Evolutionary conservation across 2,797 vertebrate species (phyloP), one percentile per base, ranked within the genome.

Genomic region (Falco concolor): DNA sequence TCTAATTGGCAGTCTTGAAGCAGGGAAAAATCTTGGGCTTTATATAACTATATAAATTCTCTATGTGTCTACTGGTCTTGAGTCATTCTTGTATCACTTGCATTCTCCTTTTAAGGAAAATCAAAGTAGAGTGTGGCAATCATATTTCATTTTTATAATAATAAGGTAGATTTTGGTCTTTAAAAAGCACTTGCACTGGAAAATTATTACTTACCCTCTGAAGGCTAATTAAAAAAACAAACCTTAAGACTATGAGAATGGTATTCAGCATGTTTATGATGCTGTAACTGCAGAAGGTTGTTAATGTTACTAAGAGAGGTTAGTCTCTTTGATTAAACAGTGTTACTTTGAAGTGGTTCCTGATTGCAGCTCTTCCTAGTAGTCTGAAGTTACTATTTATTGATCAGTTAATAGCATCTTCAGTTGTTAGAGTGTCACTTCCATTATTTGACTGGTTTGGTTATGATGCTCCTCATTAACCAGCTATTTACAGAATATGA

Each of bases 81-180:
- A 88, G 67, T 96, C 67, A 44, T 93, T 94, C 85, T 76, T 89
- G 19, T 83, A 59, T 89, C 57, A 61, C 38, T 75, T 90, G 40
- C 21, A 28, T 28, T 84, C 18, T 84, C 45, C 50, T 80, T 94
- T 42, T 87, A 84, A 92, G 60, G 52, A 92, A 84, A 93, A 60
- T 79, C 32, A 30, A 73, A 94, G 40, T 61, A 84, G 42, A 81
- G 28, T 23, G n/a, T 88, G 60, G 23, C 63, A 90, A 53, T 57
- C 44, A 38, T 86, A 81, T 40, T 84, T 86, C 13, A 32, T 79
- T 94, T 94, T 94, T 74, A 36, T 91, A 81, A 70, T 61, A 57
- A 32, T 70, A 86, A 90, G 67, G 50, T 91, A 84, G 93, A 52
- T 75, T 84, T 93, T 90, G 44, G 21, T 76, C 73, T 95, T 94